Evolutionary conservation across 2,113 vertebrate species (phyloP).

Genomic region (Epinephelus cyanopodus): DNA sequence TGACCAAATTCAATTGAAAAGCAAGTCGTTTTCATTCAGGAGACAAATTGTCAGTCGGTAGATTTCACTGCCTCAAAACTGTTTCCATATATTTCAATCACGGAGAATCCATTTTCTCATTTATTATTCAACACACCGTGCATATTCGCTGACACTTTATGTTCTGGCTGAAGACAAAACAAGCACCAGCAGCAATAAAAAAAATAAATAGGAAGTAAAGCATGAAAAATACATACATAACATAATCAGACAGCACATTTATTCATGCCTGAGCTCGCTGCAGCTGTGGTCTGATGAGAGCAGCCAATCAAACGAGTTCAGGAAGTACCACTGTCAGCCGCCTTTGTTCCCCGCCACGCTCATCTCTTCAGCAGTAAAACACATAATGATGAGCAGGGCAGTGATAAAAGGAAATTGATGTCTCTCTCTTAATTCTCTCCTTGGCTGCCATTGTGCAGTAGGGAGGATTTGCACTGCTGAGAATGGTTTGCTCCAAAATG

Average conservation of each 20-base stretch:
- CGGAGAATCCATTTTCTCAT: conserved; percentile 11
- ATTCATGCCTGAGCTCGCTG: conserved; percentile 61
- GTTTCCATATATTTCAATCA: conserved; percentile 9
- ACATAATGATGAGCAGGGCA: conserved; percentile 67
- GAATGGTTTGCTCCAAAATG: conserved; percentile 18
- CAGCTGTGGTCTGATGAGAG: conserved; percentile 76
- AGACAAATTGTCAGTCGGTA: conserved; percentile 7
- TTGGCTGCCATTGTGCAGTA: conserved; percentile 27
- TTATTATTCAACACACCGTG: conserved; percentile 50
- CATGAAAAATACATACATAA: conserved; percentile 15
- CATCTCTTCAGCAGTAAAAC: conserved; percentile 69
- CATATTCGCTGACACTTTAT: conserved; percentile 12
- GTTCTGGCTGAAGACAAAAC: not conserved
- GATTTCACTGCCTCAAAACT: conserved; percentile 21
- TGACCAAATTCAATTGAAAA: not conserved
- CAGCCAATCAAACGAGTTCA: conserved; percentile 71
- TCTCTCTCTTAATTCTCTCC: conserved; percentile 44
- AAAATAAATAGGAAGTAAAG: not conserved
- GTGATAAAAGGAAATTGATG: conserved; percentile 79
- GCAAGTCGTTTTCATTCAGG: not conserved
- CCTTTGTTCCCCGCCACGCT: conserved; percentile 72
- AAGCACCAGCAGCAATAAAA: not conserved
- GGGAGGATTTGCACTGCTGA: conserved; percentile 7
- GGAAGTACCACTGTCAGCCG: conserved; percentile 70
- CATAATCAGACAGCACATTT: conserved; percentile 50